Conservation (phyloP, 2,113 vertebrate genomes). For the Pyxicephalus adspersus region DNA sequence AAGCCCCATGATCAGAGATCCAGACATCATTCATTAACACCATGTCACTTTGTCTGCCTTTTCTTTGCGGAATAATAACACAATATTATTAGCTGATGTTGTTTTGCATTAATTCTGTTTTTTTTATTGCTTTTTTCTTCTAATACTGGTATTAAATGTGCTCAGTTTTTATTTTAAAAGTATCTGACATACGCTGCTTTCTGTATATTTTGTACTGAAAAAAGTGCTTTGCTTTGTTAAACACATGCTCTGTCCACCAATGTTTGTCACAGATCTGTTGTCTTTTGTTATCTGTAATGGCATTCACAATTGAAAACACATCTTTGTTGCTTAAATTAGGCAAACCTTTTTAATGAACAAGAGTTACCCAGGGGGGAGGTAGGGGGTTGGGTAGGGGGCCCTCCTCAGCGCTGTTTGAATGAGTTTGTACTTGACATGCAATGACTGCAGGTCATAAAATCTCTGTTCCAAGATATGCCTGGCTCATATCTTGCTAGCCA, state of each 20-base stretch:
- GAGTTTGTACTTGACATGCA: conserved; percentile 28
- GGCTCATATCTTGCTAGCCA: conserved; percentile 40
- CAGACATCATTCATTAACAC: too few relatives aligned
- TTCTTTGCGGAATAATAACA: too few relatives aligned
- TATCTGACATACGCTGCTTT: too few relatives aligned
- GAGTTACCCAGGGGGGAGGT: conserved; percentile 7
- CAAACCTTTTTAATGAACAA: conserved; percentile 48
- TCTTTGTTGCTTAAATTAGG: conserved; percentile 39
- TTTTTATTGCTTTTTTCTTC: too few relatives aligned
- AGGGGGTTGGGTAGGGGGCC: background rate
- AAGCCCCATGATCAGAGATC: too few relatives aligned
- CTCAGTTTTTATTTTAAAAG: too few relatives aligned
- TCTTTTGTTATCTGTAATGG: conserved; percentile 18
- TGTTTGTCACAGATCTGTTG: conserved; percentile 30
- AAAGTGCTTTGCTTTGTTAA: background rate
- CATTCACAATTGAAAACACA: conserved; percentile 27
- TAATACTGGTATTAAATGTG: too few relatives aligned
- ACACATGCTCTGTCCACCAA: conserved; percentile 3
- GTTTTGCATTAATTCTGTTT: too few relatives aligned
- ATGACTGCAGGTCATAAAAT: conserved; percentile 26
- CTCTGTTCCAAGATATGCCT: conserved; percentile 18
- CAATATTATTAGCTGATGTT: too few relatives aligned
- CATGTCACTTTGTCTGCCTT: too few relatives aligned
- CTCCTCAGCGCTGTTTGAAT: conserved; percentile 24
- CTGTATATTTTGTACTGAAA: too few relatives aligned